Percentiles rank a stretch among this genome's conserved stretches.
Evolutionary conservation across 2,888 invertebrate genomes (phyloP).

Genomic region (Philonicus albiceps): DNA sequence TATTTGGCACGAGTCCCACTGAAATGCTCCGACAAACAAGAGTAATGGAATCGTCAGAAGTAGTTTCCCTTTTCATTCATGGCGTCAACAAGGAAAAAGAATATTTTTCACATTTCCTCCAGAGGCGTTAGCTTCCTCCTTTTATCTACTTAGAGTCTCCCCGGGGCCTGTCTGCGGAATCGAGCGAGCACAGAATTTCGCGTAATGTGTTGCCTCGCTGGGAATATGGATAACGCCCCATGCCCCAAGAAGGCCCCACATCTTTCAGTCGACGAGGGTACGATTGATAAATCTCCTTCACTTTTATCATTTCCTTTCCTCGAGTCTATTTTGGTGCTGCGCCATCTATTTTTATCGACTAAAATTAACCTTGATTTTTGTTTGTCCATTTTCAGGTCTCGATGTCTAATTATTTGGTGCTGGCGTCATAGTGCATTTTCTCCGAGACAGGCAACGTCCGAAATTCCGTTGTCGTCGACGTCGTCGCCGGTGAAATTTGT

Average conservation of each 20-base stretch:
- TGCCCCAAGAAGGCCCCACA: background rate
- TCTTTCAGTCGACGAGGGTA: background rate
- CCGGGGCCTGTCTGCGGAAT: background rate
- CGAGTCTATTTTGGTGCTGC: background rate
- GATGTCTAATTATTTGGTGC: conserved; percentile 51
- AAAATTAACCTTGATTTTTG: conserved; percentile 40
- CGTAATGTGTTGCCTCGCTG: conserved; percentile 7
- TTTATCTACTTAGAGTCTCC: background rate
- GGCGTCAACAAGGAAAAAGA: conserved; percentile 32
- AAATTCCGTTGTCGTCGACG: background rate
- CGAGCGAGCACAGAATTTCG: background rate
- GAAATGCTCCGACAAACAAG: conserved; percentile 15
- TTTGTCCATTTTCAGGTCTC: conserved; percentile 48
- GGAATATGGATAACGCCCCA: background rate
- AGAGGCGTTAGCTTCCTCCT: background rate
- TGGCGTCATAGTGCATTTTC: conserved; percentile 47
- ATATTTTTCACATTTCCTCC: conserved; percentile 35
- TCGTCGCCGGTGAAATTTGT: background rate
- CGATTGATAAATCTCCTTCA: conserved; percentile 30
- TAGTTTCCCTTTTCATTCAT: conserved; percentile 41
- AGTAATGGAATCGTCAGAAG: conserved; percentile 17
- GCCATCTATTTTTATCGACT: conserved; percentile 28
- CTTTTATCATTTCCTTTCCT: conserved; percentile 21
- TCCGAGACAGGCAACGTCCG: conserved; percentile 25
- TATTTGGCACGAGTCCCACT: conserved; percentile 35